Conservation (phyloP, 2,113 vertebrate species). For the Triplophysa tibetana region DNA sequence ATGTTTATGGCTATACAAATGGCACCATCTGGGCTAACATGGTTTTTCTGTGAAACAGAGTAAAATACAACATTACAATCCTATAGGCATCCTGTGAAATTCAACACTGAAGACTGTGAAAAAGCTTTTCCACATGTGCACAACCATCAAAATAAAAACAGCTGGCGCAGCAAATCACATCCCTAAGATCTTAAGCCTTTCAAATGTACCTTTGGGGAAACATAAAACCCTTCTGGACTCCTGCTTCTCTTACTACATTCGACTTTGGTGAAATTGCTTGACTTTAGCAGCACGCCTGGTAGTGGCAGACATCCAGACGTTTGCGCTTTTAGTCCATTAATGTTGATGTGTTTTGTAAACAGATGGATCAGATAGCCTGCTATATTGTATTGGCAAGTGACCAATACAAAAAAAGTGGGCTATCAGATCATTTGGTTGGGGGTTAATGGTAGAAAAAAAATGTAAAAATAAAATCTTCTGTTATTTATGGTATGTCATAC, state of each 20-base stretch:
- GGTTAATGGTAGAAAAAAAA: neutral
- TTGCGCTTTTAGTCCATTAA: neutral
- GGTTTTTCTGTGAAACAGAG: neutral
- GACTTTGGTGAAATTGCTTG: neutral
- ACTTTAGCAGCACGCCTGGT: neutral
- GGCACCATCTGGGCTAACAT: neutral
- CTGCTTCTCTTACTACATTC: neutral
- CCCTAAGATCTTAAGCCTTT: neutral
- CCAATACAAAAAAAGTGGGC: neutral
- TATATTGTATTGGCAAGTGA: neutral
- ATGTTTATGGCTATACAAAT: neutral
- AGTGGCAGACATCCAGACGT: neutral
- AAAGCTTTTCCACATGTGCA: neutral
- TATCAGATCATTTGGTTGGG: neutral
- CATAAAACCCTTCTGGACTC: neutral
- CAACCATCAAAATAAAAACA: slow-evolving; percentile 28
- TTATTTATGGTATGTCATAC: neutral
- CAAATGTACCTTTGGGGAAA: neutral
- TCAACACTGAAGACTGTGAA: neutral
- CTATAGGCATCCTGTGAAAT: slow-evolving; percentile 9
- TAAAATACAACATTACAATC: neutral
- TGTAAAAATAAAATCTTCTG: neutral
- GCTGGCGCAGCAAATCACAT: neutral
- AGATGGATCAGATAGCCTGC: neutral
- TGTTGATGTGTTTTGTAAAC: neutral